These are phyloP conservation scores for Tragelaphus eurycerus DNA, from an alignment of 2,797 vertebrate species.

Conservation along the genomic window DNA sequence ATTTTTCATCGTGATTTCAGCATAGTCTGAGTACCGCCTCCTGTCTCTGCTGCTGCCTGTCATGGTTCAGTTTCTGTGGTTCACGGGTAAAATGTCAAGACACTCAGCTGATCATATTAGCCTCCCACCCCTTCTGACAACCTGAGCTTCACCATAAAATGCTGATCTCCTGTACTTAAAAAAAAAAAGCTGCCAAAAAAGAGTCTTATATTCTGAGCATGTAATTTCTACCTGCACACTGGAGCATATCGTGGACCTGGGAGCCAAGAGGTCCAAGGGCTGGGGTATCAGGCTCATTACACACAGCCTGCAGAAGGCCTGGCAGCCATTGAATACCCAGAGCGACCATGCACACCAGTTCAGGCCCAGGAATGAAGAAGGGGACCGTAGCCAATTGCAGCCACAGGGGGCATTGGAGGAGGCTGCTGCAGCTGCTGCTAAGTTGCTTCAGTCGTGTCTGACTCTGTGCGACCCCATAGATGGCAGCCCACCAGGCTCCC, in stretches of 20 bases:
- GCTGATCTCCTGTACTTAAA: not conserved
- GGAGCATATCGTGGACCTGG: rapidly evolving
- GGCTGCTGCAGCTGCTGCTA: not conserved
- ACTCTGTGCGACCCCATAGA: too few relatives aligned
- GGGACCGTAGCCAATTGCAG: not conserved
- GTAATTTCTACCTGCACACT: not conserved
- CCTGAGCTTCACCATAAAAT: not conserved
- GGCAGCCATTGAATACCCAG: not conserved
- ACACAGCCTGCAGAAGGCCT: not conserved
- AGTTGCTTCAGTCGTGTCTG: too few relatives aligned
- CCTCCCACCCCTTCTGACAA: not conserved
- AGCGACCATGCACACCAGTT: not conserved
- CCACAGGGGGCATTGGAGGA: not conserved
- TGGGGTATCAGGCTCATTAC: not conserved
- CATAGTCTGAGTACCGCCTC: not conserved
- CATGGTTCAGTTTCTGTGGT: not conserved
- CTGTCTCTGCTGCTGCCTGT: not conserved
- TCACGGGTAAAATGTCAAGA: not conserved
- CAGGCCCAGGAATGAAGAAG: not conserved
- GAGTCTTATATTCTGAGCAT: not conserved
- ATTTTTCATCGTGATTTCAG: not conserved
- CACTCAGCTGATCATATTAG: not conserved
- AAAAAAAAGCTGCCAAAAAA: not conserved
- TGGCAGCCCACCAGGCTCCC: too few relatives aligned
- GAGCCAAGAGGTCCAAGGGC: not conserved